Evolutionary conservation across 2,888 invertebrate species (phyloP), one percentile per base, ranked within the genome.

Genomic region (Allophyes oxyacanthae): DNA sequence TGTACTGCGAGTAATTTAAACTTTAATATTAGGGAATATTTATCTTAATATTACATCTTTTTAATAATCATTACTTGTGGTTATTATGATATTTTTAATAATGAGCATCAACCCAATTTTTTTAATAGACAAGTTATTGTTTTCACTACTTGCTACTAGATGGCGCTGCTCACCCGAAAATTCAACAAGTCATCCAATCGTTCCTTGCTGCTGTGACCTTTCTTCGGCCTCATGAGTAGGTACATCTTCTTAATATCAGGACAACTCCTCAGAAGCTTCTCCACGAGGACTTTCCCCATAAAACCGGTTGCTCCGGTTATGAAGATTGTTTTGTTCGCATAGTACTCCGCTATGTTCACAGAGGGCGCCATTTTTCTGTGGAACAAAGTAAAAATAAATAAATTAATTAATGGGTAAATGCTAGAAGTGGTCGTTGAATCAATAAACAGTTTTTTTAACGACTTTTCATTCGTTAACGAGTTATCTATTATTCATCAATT

Each of bases 261-360:
- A 76, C 97, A 97, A 57, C 95, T 95, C 57, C 96, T 88, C 0
- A 98, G 88, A 0, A 98, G 86, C 79, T 98, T 98, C 81, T 97
- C 97, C 9, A 98, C 94, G 13, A 98, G 87, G 3, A 97, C 96
- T 87, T 98, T 98, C 6, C 98, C 98, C 92, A 98, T 95, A 77
- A 98, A 98, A 1, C 98, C 98, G 0, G 97, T 97, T 0, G 96
- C 96, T 0, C 98, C 98, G 0, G 98, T 98, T 45, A 98, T 94
- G 75, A 98, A 95, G 2, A 98, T 89, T 1, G 94, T 90, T 73
- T 95, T 95, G 1, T 89, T 90, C 0, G 91, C 87, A 83, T 95
- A 96, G 95, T 95, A 96, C 78, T 95, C 92, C 0, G 94, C 82
- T 52, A 95, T 92, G 71, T 84, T 85, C 14, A 87, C 67, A 83